A percentile compares a stretch with the other conserved stretches of the same genome.
These are phyloP conservation scores for Psammodynastes pulverulentus DNA, from an alignment of 2,113 vertebrate genomes.

Conservation along the genomic window DNA sequence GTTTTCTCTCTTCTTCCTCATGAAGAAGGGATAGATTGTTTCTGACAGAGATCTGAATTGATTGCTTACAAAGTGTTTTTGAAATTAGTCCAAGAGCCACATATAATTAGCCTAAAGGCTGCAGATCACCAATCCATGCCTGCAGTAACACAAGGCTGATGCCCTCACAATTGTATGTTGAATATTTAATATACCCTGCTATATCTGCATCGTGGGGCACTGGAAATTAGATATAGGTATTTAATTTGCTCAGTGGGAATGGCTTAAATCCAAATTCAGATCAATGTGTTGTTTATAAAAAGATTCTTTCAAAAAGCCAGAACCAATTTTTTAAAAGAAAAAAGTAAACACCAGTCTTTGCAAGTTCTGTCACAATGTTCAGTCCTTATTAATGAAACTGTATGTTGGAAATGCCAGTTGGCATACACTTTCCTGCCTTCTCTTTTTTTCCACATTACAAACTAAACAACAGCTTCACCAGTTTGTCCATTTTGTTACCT, in stretches of 20 bases:
- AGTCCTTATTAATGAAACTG: not conserved
- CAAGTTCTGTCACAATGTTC: not conserved
- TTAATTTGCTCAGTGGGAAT: not conserved
- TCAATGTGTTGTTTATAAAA: not conserved
- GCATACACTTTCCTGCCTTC: not conserved
- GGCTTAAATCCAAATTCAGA: not conserved
- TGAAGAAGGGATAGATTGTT: not conserved
- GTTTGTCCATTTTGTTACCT: not conserved
- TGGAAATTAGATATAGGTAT: not conserved
- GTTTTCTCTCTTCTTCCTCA: not conserved
- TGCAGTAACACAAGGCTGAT: not conserved
- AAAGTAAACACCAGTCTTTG: not conserved
- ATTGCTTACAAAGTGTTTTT: not conserved
- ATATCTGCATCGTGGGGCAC: not conserved
- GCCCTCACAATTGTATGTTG: not conserved
- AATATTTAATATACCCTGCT: not conserved
- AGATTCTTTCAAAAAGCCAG: not conserved
- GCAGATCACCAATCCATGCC: not conserved
- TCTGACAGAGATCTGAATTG: not conserved
- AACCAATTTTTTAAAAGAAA: not conserved
- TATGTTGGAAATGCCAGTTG: not conserved
- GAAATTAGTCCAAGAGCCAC: not conserved
- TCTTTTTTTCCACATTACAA: fast-evolving
- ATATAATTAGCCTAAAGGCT: not conserved
- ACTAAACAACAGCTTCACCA: not conserved